Evolutionary conservation across 2,797 vertebrate genomes (phyloP).

Genomic region (Falco peregrinus): DNA sequence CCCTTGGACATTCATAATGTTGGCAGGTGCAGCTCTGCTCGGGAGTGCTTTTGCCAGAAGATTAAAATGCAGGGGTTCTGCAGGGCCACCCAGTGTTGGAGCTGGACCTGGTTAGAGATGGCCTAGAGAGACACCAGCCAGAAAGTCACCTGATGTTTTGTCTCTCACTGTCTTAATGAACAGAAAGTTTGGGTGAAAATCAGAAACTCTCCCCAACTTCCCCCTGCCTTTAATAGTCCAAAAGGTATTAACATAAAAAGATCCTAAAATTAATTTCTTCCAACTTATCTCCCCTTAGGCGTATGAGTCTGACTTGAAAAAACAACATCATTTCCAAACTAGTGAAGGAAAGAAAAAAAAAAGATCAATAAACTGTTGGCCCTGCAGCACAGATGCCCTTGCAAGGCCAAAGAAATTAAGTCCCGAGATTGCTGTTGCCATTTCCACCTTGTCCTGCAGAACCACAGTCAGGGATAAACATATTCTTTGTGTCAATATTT

Average conservation of each 20-base stretch:
- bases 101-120: neutral
- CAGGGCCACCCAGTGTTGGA: neutral
- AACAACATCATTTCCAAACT: conserved; percentile 17
- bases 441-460: conserved; percentile 59
- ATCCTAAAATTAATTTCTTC: neutral
- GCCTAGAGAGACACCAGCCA: neutral
- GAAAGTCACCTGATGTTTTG: neutral
- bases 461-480: conserved; percentile 52
- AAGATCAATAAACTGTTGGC: neutral
- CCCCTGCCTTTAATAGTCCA: neutral
- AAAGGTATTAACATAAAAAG: neutral
- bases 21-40: neutral
- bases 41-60: neutral
- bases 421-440: neutral
- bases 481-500: conserved; percentile 67
- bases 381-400: neutral
- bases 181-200: neutral
- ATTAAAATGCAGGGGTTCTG: neutral
- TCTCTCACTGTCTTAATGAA: neutral
- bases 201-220: neutral
- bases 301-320: conserved; percentile 2
- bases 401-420: conserved; percentile 53
- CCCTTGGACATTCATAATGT: fast-evolving
- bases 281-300: neutral
- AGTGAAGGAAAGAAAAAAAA: neutral